Percentiles rank a stretch among this genome's conserved stretches.
phyloP scores from a whole-genome alignment of 1,140 invertebrate genomes.

The Drosophila santomea region DNA sequence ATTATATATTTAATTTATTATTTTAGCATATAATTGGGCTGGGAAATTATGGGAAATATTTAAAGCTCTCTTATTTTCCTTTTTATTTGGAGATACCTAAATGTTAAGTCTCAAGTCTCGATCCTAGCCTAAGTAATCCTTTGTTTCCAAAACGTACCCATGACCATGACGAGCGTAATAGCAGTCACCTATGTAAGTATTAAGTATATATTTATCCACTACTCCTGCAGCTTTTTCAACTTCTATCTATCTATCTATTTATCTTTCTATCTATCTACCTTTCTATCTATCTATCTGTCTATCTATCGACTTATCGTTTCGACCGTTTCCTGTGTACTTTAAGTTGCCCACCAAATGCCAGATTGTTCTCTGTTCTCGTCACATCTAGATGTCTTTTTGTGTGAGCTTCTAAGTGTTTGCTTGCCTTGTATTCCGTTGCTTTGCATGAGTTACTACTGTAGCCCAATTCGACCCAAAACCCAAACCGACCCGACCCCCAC shows the following conservation, averaged over 20 bases:
- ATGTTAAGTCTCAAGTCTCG: background rate
- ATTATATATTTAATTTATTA: background rate
- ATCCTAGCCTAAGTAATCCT: slow-evolving; percentile 18
- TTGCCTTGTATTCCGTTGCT: slow-evolving; percentile 44
- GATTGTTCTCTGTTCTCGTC: slow-evolving; percentile 11
- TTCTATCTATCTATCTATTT: background rate
- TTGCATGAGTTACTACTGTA: slow-evolving; percentile 40
- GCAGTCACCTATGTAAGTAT: slow-evolving; percentile 42
- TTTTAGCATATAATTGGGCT: background rate
- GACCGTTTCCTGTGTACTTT: slow-evolving; percentile 13
- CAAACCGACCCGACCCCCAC: background rate
- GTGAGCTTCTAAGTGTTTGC: slow-evolving; percentile 46
- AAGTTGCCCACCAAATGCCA: slow-evolving; percentile 27
- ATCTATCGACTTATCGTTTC: slow-evolving; percentile 28
- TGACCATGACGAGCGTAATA: background rate
- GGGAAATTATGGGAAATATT: too few relatives aligned
- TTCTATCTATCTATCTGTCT: background rate
- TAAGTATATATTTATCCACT: slow-evolving; percentile 31
- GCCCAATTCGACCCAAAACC: background rate
- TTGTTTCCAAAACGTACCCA: slow-evolving; percentile 19
- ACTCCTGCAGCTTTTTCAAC: slow-evolving; percentile 15
- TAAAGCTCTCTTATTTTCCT: too few relatives aligned
- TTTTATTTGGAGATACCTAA: background rate
- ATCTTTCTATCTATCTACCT: too few relatives aligned
- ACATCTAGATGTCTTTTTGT: slow-evolving; percentile 41